Conservation (phyloP, 1,140 invertebrate genomes). For the Halesus radiatus region DNA sequence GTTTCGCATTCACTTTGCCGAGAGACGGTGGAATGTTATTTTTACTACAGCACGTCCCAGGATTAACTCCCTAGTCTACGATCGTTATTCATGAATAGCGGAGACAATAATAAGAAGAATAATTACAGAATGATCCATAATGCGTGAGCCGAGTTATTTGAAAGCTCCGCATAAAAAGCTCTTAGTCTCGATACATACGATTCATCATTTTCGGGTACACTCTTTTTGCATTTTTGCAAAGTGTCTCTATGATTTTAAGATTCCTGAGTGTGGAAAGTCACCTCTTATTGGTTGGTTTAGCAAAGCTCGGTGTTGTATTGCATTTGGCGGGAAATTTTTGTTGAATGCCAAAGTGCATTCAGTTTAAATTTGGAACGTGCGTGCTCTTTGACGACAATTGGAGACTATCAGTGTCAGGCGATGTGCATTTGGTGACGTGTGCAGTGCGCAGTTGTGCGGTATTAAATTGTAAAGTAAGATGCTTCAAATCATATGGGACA, state of each 20-base stretch:
- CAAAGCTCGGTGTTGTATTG: not conserved
- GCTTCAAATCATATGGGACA: too few relatives aligned
- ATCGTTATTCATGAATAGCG: conserved; percentile 43
- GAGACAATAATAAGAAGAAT: conserved; percentile 30
- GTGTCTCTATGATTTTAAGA: not conserved
- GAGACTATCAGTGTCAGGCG: conserved; percentile 18
- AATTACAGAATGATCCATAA: not conserved
- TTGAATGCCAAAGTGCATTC: conserved; percentile 1
- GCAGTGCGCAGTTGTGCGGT: too few relatives aligned
- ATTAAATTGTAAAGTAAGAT: too few relatives aligned
- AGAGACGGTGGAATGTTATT: conserved; percentile 37
- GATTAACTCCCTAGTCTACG: conserved; percentile 39
- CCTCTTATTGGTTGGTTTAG: conserved; percentile 6
- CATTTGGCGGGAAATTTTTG: conserved; percentile 1
- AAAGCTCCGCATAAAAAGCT: not conserved
- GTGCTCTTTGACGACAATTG: conserved; percentile 21
- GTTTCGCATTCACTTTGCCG: conserved; percentile 34
- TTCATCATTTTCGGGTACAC: not conserved
- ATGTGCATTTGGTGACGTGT: not conserved
- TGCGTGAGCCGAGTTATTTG: not conserved
- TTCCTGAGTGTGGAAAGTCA: not conserved
- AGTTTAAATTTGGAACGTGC: conserved; percentile 29
- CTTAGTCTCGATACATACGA: not conserved
- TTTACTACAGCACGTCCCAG: conserved; percentile 41
- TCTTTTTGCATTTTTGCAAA: not conserved